Percentiles rank a stretch among this genome's conserved stretches.
Evolutionary conservation across 1,140 invertebrate species (phyloP).

Genomic region (Lepidurus packardi): DNA sequence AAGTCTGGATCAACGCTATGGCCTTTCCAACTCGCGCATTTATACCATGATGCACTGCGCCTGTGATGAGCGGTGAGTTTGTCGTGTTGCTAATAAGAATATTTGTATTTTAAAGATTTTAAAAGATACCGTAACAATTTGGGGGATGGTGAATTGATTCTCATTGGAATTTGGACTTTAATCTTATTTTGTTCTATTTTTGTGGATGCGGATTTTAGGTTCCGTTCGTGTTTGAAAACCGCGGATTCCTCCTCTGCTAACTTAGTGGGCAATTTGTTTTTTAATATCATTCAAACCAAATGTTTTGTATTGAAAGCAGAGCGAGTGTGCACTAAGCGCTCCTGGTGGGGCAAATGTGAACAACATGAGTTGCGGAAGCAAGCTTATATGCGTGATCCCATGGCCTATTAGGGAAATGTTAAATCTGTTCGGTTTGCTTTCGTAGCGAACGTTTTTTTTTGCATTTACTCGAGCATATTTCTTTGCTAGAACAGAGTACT

Average conservation of each 20-base stretch:
- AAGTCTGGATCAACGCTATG: conserved; percentile 67
- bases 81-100: neutral
- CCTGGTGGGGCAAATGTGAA: conserved; percentile 78
- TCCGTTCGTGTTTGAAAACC: conserved; percentile 83
- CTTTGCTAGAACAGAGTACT: neutral
- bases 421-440: conserved; percentile 20
- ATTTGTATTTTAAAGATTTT: neutral
- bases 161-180: neutral
- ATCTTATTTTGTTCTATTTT: conserved; percentile 15
- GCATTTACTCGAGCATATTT: conserved; percentile 6
- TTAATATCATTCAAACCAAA: conserved; percentile 85
- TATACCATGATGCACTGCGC: conserved; percentile 80
- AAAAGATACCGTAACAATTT: neutral
- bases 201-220: conserved; percentile 55
- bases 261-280: conserved; percentile 86
- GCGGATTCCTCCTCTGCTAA: conserved; percentile 74
- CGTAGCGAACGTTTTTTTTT: conserved; percentile 26
- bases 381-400: conserved; percentile 68
- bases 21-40: conserved; percentile 73
- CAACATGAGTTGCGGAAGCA: conserved; percentile 61
- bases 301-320: conserved; percentile 80
- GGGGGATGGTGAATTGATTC: neutral
- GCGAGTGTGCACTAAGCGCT: conserved; percentile 63
- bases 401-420: conserved; percentile 49
- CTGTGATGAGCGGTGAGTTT: conserved; percentile 73